Conservation (phyloP, 2,888 invertebrate species). For the Orchesellides sinensis region DNA sequence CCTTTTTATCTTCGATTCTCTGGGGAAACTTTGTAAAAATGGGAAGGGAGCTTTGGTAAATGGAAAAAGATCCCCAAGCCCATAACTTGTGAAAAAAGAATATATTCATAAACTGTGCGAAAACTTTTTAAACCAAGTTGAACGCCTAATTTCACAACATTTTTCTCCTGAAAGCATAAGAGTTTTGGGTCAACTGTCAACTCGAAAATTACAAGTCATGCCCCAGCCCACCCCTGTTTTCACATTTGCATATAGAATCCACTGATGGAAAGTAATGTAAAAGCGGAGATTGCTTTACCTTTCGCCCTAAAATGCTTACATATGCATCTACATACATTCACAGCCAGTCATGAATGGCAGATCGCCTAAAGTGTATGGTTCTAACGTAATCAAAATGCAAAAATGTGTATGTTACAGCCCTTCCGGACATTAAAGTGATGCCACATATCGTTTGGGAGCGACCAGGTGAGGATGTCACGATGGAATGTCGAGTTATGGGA, state of each 20-base stretch:
- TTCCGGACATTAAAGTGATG: slow-evolving; percentile 85
- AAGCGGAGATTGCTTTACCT: neutral
- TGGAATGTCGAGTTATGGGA: slow-evolving; percentile 86
- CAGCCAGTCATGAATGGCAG: no score
- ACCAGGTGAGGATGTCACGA: slow-evolving; percentile 83
- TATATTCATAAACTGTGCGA: slow-evolving; percentile 8
- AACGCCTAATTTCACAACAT: slow-evolving; percentile 25
- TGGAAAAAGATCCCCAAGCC: slow-evolving; percentile 44
- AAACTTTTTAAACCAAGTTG: slow-evolving; percentile 35
- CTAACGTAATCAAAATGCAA: no score
- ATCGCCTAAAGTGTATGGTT: no score
- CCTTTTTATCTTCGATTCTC: slow-evolving; percentile 51
- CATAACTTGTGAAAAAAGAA: slow-evolving; percentile 37
- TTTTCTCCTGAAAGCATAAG: neutral
- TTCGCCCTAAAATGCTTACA: neutral
- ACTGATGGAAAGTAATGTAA: neutral
- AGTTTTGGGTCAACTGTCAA: slow-evolving; percentile 30
- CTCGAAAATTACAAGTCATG: slow-evolving; percentile 24
- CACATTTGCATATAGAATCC: neutral
- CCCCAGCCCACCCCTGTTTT: neutral
- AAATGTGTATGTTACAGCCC: slow-evolving; percentile 79
- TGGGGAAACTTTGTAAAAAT: slow-evolving; percentile 54
- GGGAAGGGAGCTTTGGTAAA: slow-evolving; percentile 41
- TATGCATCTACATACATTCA: no score
- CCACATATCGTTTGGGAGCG: slow-evolving; percentile 84